These are phyloP conservation scores for Colletes collaris DNA, from an alignment of 2,888 invertebrate species.

Conservation along the genomic window DNA sequence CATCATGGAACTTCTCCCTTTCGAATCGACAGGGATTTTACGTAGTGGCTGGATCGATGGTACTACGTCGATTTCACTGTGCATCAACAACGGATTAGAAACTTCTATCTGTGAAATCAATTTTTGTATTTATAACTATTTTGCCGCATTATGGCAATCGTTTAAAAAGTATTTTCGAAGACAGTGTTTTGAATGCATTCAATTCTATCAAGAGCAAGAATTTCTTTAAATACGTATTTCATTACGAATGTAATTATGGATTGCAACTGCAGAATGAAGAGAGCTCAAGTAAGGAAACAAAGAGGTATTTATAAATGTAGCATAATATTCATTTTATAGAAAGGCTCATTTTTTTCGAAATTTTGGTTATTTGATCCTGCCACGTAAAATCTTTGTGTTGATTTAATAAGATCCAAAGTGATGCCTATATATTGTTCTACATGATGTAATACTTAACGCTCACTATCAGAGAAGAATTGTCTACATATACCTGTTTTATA, in stretches of 20 bases:
- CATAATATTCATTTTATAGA: slow-evolving; percentile 29
- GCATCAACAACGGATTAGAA: slow-evolving; percentile 41
- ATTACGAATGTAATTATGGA: slow-evolving; percentile 36
- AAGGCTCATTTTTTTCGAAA: slow-evolving; percentile 26
- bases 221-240: slow-evolving; percentile 43
- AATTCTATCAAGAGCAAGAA: slow-evolving; percentile 36
- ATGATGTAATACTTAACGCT: slow-evolving; percentile 50
- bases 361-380: slow-evolving; percentile 57
- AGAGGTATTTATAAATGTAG: slow-evolving; percentile 51
- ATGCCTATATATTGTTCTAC: slow-evolving; percentile 39
- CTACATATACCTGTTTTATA: slow-evolving; percentile 52
- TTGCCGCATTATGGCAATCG: slow-evolving; percentile 36
- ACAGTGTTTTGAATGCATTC: slow-evolving; percentile 29
- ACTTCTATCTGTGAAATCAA: slow-evolving; percentile 45
- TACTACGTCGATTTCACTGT: slow-evolving; percentile 42
- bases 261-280: slow-evolving; percentile 32
- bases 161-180: slow-evolving; percentile 46
- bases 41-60: slow-evolving; percentile 56
- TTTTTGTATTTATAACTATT: slow-evolving; percentile 63
- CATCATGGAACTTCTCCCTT: slow-evolving; percentile 65
- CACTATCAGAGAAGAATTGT: slow-evolving; percentile 49
- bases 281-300: slow-evolving; percentile 20
- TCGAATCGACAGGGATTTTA: slow-evolving; percentile 65
- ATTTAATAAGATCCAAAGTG: slow-evolving; percentile 50
- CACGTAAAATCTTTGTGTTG: slow-evolving; percentile 61